Base-by-base conservation (phyloP, 1,140 invertebrate genomes). In the Drosophila dunni region DNA sequence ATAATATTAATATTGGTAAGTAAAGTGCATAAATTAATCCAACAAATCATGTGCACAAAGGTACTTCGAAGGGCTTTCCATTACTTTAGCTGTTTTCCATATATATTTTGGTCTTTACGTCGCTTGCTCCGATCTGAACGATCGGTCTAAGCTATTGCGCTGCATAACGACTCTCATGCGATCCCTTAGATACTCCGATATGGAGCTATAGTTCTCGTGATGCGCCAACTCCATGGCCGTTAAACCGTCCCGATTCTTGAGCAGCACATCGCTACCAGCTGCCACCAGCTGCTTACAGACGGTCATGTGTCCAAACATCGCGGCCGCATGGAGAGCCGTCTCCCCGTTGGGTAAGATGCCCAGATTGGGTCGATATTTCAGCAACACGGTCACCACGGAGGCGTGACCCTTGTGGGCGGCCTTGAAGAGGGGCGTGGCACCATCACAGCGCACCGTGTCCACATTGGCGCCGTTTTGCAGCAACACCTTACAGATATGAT, bases 331-430 rank as follows among this genome's bases (percentile, higher is more conserved):
- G 24, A 98, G 93, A 7, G 97, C 96, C 82, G 95, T 96, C 93
- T 98, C 97, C 1, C 98, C 97, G 93, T 98, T 98, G 75, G 97
- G 96, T 79, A 98, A 93, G 53, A 98, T 82, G 50, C 95, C 96
- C 11, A 98, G 92, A 78, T 95, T 95, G 10, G 97, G 97, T 75
- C 95, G 95, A 85, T 96, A 96, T 90, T 96, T 96, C 7, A 98
- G 94, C 60, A 99, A 93, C 92, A 97, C 96, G 1, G 95, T 94
- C 0, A 98, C 95, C n/a, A 98, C 97, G 40, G 96, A 96, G 4
- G 95, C 93, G 89, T 98, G 97, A 0, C 98, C 98, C 93, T 98
- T 98, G 92, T 98, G 97, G 20, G 97, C 95, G 2, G 98, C 97
- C 93, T 98, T 98, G 91, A 98, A 98, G 24, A 99, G 93, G 4